Evolutionary conservation across 1,140 invertebrate species (phyloP).

Genomic region (Megalonaias nervosa): DNA sequence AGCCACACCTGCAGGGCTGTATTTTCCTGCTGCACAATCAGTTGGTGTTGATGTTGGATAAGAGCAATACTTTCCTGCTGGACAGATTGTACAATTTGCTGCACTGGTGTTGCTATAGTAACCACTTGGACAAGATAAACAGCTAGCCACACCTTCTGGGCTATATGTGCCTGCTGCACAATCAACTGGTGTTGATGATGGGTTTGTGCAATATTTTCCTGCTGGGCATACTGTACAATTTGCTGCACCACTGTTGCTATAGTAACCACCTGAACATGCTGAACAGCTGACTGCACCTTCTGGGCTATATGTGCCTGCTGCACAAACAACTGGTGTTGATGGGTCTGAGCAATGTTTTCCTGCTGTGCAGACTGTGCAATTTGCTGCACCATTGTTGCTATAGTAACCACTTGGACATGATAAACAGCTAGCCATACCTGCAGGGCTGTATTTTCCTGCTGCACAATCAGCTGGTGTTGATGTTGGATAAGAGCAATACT

Average conservation of each 20-base stretch:
- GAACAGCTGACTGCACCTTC: slow-evolving; percentile 18
- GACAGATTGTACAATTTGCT: slow-evolving; percentile 38
- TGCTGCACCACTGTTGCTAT: slow-evolving; percentile 31
- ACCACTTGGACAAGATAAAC: slow-evolving; percentile 37
- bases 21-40: slow-evolving; percentile 42
- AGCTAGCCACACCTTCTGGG: slow-evolving; percentile 23
- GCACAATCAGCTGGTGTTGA: slow-evolving; percentile 20
- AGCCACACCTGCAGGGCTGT: slow-evolving; percentile 20
- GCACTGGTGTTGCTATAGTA: slow-evolving; percentile 35
- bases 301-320: slow-evolving; percentile 35
- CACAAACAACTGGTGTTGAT: slow-evolving; percentile 16
- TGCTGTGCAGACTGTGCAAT: slow-evolving; percentile 50
- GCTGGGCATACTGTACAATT: slow-evolving; percentile 51
- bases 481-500: slow-evolving; percentile 2
- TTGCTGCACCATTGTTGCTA: slow-evolving; percentile 7
- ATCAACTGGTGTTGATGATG: slow-evolving; percentile 13
- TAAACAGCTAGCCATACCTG: slow-evolving; percentile 31
- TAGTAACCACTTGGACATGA: slow-evolving; percentile 37
- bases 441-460: slow-evolving; percentile 35
- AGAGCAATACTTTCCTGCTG: slow-evolving; percentile 36
- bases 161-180: slow-evolving; percentile 53
- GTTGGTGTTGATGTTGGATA: background rate
- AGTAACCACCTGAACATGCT: slow-evolving; percentile 34
- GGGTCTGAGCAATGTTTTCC: slow-evolving; percentile 46
- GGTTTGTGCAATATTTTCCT: slow-evolving; percentile 35